Base-by-base conservation (phyloP, 1,140 invertebrate species). In the Potamilus streckersoni region DNA sequence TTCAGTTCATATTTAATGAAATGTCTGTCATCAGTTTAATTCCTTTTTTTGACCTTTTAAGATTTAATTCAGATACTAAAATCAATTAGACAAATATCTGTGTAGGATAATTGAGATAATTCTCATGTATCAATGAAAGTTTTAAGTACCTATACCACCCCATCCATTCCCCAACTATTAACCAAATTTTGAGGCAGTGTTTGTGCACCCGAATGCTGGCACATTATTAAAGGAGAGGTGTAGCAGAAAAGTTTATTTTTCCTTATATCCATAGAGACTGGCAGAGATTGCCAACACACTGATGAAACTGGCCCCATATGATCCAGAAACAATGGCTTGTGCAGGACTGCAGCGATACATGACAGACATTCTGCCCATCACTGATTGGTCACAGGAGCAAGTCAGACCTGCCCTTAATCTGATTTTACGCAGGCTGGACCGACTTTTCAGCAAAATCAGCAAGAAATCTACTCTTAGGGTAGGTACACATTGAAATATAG, bases 221-320 rank as follows among this genome's bases (percentile, higher is more conserved):
- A 49, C 38, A 49, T 49, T 49, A 31, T 31, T 4, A 31, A 31
- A 31, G 27, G 27, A 31, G 27, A 31, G 27, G 27, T 31, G 4
- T 31, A 49, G 38, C 38, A 11, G 38, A 49, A 49, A 6, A 49
- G 38, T 6, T 49, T 49, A 38, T 38, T 69, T 14, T 62, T 17
- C 15, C 61, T 20, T 73, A 61, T 78, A 75, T 90, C 91, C 76
- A n/a, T 89, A 97, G 95, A 93, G 97, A 79, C 89, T 99, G 23
- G 96, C 97, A 17, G 98, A 99, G 83, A 96, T 99, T 68, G 97
- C 97, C 4, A 96, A 99, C 86, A 97, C 95, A 57, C 91, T 99
- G 17, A 91, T 99, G 4, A 99, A 99, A 92, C 94, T 99, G 16
- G 97, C 97, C 1, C 97, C 98, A 0, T 99, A 99, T 88, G 98